phyloP scores from a whole-genome alignment of 2,797 vertebrate genomes.

The Phoeniculus purpureus region DNA sequence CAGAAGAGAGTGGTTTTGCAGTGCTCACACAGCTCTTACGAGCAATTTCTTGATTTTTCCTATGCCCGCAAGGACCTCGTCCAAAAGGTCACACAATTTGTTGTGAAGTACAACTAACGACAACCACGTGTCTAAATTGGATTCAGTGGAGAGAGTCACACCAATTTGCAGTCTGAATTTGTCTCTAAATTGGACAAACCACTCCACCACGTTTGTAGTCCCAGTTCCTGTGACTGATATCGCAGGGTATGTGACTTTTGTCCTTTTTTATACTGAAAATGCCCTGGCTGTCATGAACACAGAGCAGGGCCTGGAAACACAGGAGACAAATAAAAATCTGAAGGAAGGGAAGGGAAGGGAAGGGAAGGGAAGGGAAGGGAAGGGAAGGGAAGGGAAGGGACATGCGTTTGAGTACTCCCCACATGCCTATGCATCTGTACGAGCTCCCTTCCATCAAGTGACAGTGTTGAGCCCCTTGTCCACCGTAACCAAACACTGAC shows the following conservation, averaged over 20 bases:
- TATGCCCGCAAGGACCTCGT: background rate
- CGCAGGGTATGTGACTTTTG: background rate
- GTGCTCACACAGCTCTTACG: background rate
- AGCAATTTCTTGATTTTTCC: background rate
- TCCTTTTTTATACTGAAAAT: background rate
- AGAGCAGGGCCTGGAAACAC: background rate
- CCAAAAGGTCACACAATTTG: background rate
- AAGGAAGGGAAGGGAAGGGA: too few species aligned
- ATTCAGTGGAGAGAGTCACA: background rate
- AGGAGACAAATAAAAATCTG: background rate
- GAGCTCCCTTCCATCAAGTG: background rate
- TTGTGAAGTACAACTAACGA: background rate
- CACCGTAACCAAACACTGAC: background rate
- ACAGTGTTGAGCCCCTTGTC: background rate
- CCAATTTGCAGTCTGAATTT: background rate
- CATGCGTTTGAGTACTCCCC: background rate
- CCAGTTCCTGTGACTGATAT: background rate
- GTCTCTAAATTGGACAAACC: background rate
- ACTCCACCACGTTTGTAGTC: background rate
- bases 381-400: too few species aligned
- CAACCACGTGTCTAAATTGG: background rate
- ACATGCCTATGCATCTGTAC: background rate
- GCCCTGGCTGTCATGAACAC: background rate
- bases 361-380: too few species aligned
- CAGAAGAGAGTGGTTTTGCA: background rate